Base-by-base conservation (phyloP, 2,888 invertebrate genomes). In the Scaptomyza parva region DNA sequence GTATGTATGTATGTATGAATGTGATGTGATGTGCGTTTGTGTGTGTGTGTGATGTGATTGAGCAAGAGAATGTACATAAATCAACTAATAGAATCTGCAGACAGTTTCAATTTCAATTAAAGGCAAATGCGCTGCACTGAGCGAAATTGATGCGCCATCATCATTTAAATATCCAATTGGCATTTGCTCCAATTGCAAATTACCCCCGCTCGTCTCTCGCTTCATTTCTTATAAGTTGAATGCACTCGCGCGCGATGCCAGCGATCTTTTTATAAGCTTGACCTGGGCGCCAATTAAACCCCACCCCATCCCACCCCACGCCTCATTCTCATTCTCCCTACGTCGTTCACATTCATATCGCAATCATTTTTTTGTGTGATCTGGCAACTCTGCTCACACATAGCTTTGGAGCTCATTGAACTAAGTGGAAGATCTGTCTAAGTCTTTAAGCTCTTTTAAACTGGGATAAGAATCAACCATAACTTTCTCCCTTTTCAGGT, bases 61-160 rank as follows among this genome's bases (percentile, higher is more conserved):
- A 60, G 70, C 64, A 69, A 74, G 51, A 59, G 33, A 17, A 17
- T 37, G 37, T 37, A 9, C 43, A 66, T 74, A 74, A 73, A 77
- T 86, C 76, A 81, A 82, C 85, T 82, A 86, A 82, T 82, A 76
- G 82, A 84, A 81, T 86, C 87, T 84, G 81, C 81, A 82, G 82
- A 82, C 82, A 76, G 82, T 73, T 84, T 83, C 87, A 87, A 83
- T 86, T 83, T 86, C 85, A 83, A 86, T 86, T 84, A 86, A 83
- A 77, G 70, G 48, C 62, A 66, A 55, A 53, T 53, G 55, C 51
- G 60, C 60, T 63, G 66, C 59, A 76, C 76, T 67, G 71, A 52
- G 71, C 50, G 74, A 75, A 84, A 81, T 73, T 78, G 82, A 86
- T 86, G 82, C 87, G 87, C 69, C 72, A 78, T 76, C 76, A 84